Evolutionary conservation across 2,797 vertebrate species (phyloP).

Genomic region (Pempheris klunzingeri): DNA sequence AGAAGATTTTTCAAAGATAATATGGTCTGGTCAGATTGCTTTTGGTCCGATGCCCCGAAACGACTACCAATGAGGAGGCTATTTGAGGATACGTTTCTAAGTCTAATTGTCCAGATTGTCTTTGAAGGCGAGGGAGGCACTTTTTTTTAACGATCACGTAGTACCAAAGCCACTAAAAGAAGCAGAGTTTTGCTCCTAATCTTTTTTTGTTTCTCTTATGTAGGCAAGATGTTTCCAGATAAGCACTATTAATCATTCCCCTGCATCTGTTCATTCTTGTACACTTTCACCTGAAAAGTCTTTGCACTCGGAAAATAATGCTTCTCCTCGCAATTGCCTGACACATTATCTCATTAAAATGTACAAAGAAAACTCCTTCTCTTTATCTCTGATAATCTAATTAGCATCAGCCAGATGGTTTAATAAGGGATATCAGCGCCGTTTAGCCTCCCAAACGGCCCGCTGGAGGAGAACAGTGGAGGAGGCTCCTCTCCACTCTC

Average conservation of each 20-base stretch:
- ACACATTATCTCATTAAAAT: slow-evolving; percentile 91
- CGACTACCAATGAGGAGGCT: background rate
- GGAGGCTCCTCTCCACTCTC: slow-evolving; percentile 81
- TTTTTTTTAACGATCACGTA: slow-evolving; percentile 42
- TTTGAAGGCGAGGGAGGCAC: slow-evolving; percentile 23
- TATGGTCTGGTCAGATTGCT: slow-evolving; percentile 4
- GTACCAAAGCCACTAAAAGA: slow-evolving; percentile 52
- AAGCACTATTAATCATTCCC: slow-evolving; percentile 84
- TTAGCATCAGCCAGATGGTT: slow-evolving; percentile 92
- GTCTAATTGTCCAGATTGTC: slow-evolving; percentile 13
- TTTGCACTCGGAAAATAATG: slow-evolving; percentile 75
- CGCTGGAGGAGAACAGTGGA: slow-evolving; percentile 85
- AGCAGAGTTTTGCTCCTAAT: slow-evolving; percentile 56
- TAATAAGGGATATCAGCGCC: slow-evolving; percentile 89
- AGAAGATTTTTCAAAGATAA: background rate
- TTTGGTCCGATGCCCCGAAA: slow-evolving; percentile 6
- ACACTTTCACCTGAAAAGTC: slow-evolving; percentile 85
- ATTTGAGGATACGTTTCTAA: slow-evolving; percentile 15
- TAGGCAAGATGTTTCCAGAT: slow-evolving; percentile 83
- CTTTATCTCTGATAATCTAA: slow-evolving; percentile 92
- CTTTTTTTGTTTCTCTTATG: slow-evolving; percentile 75
- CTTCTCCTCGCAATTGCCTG: slow-evolving; percentile 83
- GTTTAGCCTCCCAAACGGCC: slow-evolving; percentile 89
- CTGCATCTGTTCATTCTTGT: slow-evolving; percentile 82
- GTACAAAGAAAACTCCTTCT: slow-evolving; percentile 90